Conservation (phyloP, 2,888 invertebrate genomes). For the Xanthorhoe designata region DNA sequence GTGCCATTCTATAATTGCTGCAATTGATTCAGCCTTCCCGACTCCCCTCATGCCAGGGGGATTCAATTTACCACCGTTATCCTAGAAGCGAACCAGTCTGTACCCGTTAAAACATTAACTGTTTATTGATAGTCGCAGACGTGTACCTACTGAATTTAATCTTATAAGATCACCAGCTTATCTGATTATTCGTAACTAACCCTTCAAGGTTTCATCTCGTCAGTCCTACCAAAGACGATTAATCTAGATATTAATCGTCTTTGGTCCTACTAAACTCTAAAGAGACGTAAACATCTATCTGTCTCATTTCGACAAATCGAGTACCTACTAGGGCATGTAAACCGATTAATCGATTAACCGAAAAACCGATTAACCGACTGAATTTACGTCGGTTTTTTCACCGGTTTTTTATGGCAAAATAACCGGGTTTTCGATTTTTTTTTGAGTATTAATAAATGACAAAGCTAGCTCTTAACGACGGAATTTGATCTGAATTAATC, state of each 20-base stretch:
- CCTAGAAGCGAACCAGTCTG: slow-evolving; percentile 7
- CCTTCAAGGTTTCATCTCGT: not conserved
- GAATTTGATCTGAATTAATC: too few relatives aligned
- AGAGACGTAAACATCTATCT: not conserved
- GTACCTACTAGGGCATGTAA: too few relatives aligned
- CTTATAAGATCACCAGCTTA: not conserved
- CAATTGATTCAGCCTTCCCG: slow-evolving; percentile 43
- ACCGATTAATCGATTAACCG: too few relatives aligned
- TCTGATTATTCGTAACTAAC: not conserved
- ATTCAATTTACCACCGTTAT: slow-evolving; percentile 13
- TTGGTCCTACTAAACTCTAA: too few relatives aligned
- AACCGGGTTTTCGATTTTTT: too few relatives aligned
- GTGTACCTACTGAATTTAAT: not conserved
- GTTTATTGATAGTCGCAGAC: not conserved
- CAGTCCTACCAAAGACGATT: too few relatives aligned
- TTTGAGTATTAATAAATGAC: too few relatives aligned
- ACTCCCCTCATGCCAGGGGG: slow-evolving; percentile 26
- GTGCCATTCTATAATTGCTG: slow-evolving; percentile 34
- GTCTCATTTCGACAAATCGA: not conserved
- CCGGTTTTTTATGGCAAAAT: too few relatives aligned
- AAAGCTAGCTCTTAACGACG: too few relatives aligned
- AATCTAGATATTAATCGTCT: too few relatives aligned
- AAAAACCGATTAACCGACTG: too few relatives aligned
- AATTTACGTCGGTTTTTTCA: too few relatives aligned
- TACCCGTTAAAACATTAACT: not conserved